Evolutionary conservation across 1,140 invertebrate species (phyloP).

Genomic region (Ostrea denselamellosa): DNA sequence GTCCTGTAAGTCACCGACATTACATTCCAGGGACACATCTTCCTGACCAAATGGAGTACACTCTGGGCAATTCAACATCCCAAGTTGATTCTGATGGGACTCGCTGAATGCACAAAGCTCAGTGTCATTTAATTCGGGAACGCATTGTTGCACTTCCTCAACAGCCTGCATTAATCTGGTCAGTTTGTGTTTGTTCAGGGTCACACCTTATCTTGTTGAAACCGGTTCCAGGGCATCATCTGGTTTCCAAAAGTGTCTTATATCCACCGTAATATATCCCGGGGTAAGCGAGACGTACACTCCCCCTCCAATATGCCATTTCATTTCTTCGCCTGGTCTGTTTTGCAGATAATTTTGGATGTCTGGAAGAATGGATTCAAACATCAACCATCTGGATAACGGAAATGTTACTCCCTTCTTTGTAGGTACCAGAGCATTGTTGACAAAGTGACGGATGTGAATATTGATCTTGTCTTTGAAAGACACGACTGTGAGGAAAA

Average conservation of each 20-base stretch:
- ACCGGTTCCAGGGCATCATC: conserved; percentile 5
- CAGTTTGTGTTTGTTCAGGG: conserved; percentile 44
- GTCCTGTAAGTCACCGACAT: conserved; percentile 44
- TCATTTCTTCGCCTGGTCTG: conserved; percentile 16
- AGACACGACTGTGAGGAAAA: too few species aligned
- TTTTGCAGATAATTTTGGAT: conserved; percentile 38
- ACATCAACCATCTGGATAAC: conserved; percentile 28
- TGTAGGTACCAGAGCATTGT: background rate
- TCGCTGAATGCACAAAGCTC: conserved; percentile 38
- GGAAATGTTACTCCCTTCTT: conserved; percentile 33
- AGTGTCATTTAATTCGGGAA: conserved; percentile 37
- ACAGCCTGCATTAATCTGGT: conserved; percentile 16
- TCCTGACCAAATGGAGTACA: conserved; percentile 34
- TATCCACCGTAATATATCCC: background rate
- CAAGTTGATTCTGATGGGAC: conserved; percentile 35
- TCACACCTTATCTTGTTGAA: conserved; percentile 35
- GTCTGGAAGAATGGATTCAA: conserved; percentile 16
- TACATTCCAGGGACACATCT: conserved; percentile 42
- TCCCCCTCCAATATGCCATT: conserved; percentile 32
- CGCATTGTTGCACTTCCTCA: background rate
- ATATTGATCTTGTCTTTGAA: background rate
- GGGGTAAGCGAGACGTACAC: background rate
- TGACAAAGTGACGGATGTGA: background rate
- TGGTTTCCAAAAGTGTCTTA: conserved; percentile 41
- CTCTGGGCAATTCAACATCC: conserved; percentile 37